Conservation (phyloP, 2,888 invertebrate genomes). For the Euzophera pinguis region DNA sequence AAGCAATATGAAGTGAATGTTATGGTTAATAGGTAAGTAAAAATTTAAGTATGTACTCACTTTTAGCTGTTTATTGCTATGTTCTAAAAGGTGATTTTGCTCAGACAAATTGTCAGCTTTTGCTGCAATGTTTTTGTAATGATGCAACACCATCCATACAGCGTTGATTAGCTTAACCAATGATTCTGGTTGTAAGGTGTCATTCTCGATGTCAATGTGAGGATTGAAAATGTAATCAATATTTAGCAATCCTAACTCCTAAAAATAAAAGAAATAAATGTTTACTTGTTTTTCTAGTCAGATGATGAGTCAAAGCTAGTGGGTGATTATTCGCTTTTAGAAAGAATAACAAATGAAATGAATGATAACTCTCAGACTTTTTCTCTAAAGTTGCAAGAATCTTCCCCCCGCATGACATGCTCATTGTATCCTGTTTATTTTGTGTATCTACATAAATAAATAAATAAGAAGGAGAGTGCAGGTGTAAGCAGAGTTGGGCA, state of each 20-base stretch:
- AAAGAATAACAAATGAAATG: too few species aligned
- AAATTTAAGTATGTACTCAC: conserved; percentile 39
- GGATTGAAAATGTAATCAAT: conserved; percentile 66
- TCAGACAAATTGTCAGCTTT: conserved; percentile 52
- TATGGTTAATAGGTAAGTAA: conserved; percentile 5
- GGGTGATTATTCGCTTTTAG: too few species aligned
- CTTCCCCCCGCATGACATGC: too few species aligned
- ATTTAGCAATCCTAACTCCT: conserved; percentile 64
- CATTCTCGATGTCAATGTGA: conserved; percentile 47
- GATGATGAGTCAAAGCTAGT: too few species aligned
- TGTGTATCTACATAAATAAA: too few species aligned
- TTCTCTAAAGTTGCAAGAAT: too few species aligned
- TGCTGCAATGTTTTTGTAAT: conserved; percentile 50
- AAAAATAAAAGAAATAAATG: too few species aligned
- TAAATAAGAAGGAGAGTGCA: too few species aligned
- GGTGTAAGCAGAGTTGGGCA: too few species aligned
- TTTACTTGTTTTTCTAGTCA: too few species aligned
- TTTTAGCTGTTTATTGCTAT: conserved; percentile 60
- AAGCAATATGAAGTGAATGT: neutral
- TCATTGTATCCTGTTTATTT: too few species aligned
- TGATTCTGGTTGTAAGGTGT: conserved; percentile 44
- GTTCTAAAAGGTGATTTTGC: conserved; percentile 58
- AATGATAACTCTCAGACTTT: too few species aligned
- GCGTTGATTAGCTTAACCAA: conserved; percentile 62
- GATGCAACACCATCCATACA: conserved; percentile 57